A percentile compares a stretch with the other conserved stretches of the same genome.
These are phyloP conservation scores for Hoplodrina blanda DNA, from an alignment of 2,888 invertebrate genomes.

Conservation along the genomic window DNA sequence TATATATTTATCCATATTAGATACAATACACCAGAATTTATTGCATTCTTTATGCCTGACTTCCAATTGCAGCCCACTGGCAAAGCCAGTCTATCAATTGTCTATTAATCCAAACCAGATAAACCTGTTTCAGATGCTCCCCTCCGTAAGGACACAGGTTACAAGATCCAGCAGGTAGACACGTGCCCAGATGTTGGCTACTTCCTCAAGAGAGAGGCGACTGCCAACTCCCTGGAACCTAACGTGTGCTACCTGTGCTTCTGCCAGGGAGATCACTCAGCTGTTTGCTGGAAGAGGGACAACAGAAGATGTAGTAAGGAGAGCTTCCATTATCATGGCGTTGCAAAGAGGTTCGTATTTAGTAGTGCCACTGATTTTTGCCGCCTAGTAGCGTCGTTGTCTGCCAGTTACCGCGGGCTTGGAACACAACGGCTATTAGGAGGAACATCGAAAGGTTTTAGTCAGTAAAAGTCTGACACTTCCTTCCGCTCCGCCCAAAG, in stretches of 20 bases:
- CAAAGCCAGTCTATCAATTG: constrained; percentile 1
- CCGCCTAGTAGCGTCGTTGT: too few relatives aligned
- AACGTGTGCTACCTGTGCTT: constrained; percentile 79
- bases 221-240: constrained; percentile 63
- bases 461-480: too few relatives aligned
- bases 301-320: constrained; percentile 72
- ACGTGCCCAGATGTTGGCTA: constrained; percentile 77
- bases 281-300: constrained; percentile 78
- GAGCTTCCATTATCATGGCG: constrained; percentile 65
- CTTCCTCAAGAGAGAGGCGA: constrained; percentile 71
- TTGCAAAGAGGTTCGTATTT: constrained; percentile 68
- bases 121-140: constrained; percentile 64
- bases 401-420: too few relatives aligned
- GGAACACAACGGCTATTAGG: too few relatives aligned
- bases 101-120: constrained; percentile 59
- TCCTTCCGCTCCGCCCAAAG: too few relatives aligned
- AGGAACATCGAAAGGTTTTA: too few relatives aligned
- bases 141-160: constrained; percentile 54
- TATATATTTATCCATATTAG: too few relatives aligned
- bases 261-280: constrained; percentile 73
- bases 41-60: too few relatives aligned
- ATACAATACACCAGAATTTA: too few relatives aligned
- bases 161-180: constrained; percentile 63
- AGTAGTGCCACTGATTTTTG: not conserved
- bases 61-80: not conserved